These are phyloP conservation scores for Archegozetes longisetosus DNA, from an alignment of 1,140 invertebrate species.

Conservation along the genomic window DNA sequence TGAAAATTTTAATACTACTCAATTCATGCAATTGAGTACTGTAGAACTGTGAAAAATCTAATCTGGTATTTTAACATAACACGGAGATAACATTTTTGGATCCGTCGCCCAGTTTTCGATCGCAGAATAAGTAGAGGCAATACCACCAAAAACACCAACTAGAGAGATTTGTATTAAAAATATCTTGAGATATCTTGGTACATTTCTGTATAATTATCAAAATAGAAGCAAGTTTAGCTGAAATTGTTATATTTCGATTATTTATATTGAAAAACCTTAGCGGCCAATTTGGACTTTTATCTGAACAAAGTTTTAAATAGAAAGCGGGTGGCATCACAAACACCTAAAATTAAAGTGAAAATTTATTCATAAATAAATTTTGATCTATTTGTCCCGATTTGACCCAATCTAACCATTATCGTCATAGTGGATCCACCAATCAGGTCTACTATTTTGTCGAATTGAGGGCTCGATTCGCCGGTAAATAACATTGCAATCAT, in stretches of 20 bases:
- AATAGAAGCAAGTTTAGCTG: not conserved
- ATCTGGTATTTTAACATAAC: too few relatives aligned
- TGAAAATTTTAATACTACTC: too few relatives aligned
- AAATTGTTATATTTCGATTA: not conserved
- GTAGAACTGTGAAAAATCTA: too few relatives aligned
- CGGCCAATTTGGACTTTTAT: not conserved
- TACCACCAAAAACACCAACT: constrained; percentile 41
- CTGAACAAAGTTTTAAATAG: constrained; percentile 42
- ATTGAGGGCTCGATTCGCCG: constrained; percentile 62
- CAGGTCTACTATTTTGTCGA: constrained; percentile 73
- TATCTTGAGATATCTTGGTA: constrained; percentile 32
- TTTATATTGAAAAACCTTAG: not conserved
- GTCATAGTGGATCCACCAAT: constrained; percentile 69
- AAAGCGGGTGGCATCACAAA: constrained; percentile 74
- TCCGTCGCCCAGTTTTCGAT: too few relatives aligned
- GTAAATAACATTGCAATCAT: constrained; percentile 53
- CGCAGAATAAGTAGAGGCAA: constrained; percentile 42
- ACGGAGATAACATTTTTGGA: too few relatives aligned
- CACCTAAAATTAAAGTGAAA: constrained; percentile 52
- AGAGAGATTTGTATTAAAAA: constrained; percentile 40
- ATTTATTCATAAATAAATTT: constrained; percentile 4
- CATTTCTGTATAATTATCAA: constrained; percentile 26
- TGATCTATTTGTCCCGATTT: too few relatives aligned
- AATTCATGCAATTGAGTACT: too few relatives aligned
- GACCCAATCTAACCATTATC: constrained; percentile 52